Evolutionary conservation across 2,888 invertebrate genomes (phyloP).

Genomic region (Helicoverpa assulta): DNA sequence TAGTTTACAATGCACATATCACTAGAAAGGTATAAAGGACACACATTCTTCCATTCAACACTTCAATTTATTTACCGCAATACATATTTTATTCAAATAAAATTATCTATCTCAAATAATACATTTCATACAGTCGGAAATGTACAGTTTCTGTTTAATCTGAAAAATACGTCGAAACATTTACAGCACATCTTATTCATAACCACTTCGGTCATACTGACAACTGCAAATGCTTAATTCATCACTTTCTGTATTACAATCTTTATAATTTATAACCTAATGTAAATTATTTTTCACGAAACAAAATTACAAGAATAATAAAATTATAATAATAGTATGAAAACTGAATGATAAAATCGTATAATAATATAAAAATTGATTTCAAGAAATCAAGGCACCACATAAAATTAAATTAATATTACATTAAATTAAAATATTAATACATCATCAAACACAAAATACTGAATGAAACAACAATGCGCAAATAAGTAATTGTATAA

Average conservation of each 20-base stretch:
- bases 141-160: conserved; percentile 60
- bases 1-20: conserved; percentile 88
- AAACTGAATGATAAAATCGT: conserved; percentile 58
- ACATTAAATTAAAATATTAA: conserved; percentile 77
- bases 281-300: conserved; percentile 49
- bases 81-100: conserved; percentile 56
- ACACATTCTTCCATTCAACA: conserved; percentile 81
- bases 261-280: conserved; percentile 52
- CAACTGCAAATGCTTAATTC: conserved; percentile 69
- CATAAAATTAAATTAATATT: conserved; percentile 78
- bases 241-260: conserved; percentile 61
- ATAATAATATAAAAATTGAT: conserved; percentile 73
- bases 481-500: conserved; percentile 68
- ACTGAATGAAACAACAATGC: conserved; percentile 80
- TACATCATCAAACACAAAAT: conserved; percentile 82
- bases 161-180: conserved; percentile 58
- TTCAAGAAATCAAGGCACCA: conserved; percentile 87
- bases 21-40: conserved; percentile 88
- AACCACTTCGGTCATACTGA: conserved; percentile 51
- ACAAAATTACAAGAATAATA: conserved; percentile 66
- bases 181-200: conserved; percentile 63
- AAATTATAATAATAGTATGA: conserved; percentile 60
- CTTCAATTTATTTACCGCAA: conserved; percentile 60
- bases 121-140: conserved; percentile 64
- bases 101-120: conserved; percentile 59